These are phyloP conservation scores for Argopecten irradians DNA, from an alignment of 1,140 invertebrate genomes.

Conservation along the genomic window DNA sequence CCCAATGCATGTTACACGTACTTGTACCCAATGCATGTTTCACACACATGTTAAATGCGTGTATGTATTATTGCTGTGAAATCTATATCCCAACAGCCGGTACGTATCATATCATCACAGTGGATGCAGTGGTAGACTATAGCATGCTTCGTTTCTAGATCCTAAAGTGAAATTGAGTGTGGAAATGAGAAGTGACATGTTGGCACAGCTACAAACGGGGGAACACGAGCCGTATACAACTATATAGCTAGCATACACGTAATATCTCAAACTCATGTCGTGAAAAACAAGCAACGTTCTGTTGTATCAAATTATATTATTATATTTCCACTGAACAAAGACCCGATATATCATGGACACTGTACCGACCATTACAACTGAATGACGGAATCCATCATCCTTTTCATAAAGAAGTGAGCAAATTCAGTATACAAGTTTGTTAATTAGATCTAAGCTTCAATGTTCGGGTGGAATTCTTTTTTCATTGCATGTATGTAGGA, in stretches of 20 bases:
- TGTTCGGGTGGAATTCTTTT: too few relatives aligned
- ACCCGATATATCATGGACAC: background rate
- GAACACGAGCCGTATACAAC: background rate
- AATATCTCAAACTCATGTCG: background rate
- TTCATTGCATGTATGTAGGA: too few relatives aligned
- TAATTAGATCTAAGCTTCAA: too few relatives aligned
- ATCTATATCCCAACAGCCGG: background rate
- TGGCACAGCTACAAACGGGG: background rate
- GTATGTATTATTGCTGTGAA: background rate
- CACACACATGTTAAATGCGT: background rate
- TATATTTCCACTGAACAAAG: background rate
- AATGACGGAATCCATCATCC: too few relatives aligned
- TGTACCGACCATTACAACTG: background rate
- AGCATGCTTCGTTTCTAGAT: background rate
- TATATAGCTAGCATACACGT: background rate
- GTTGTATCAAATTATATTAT: background rate
- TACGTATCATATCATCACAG: background rate
- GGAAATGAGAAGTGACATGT: slow-evolving; percentile 10
- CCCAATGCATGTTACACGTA: background rate
- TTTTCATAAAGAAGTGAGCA: too few relatives aligned
- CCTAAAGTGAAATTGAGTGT: background rate
- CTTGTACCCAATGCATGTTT: too few relatives aligned
- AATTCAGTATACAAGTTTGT: too few relatives aligned
- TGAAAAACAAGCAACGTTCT: background rate
- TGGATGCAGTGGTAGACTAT: background rate